Percentiles rank a stretch among this genome's conserved stretches.
Conservation (phyloP, 2,888 invertebrate species). For the Xanthorhoe spadicearia region DNA sequence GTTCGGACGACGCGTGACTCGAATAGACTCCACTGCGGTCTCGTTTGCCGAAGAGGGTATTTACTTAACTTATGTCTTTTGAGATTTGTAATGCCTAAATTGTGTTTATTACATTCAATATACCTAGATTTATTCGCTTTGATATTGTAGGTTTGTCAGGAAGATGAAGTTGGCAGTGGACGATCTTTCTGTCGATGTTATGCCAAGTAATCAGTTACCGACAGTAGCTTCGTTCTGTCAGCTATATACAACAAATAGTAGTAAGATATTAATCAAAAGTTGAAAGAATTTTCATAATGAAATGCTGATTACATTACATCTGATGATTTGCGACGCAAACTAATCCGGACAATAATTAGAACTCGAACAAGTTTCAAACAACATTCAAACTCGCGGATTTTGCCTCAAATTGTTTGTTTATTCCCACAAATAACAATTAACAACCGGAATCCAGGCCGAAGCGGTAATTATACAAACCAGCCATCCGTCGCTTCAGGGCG, state of each 20-base stretch:
- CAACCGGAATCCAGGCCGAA: constrained; percentile 17
- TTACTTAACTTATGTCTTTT: background rate
- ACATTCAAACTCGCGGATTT: constrained; percentile 21
- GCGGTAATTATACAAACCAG: constrained; percentile 26
- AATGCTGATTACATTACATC: constrained; percentile 1
- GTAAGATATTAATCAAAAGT: background rate
- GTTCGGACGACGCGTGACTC: background rate
- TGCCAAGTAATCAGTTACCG: background rate
- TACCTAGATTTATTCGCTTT: no score
- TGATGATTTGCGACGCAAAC: constrained; percentile 5
- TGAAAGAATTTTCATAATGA: background rate
- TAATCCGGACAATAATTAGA: constrained; percentile 14
- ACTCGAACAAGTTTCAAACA: constrained; percentile 20
- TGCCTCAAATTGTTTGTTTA: constrained; percentile 23
- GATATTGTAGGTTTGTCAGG: no score
- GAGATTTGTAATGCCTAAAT: background rate
- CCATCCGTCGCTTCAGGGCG: constrained; percentile 14
- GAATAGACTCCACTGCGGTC: background rate
- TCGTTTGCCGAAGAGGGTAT: background rate
- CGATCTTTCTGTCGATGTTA: background rate
- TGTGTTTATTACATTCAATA: background rate
- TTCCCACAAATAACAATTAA: constrained; percentile 28
- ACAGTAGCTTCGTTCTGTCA: background rate
- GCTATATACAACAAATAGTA: no score
- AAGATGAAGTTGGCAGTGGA: background rate